Conservation (phyloP, 2,113 vertebrate genomes). For the Atractosteus spatula region DNA sequence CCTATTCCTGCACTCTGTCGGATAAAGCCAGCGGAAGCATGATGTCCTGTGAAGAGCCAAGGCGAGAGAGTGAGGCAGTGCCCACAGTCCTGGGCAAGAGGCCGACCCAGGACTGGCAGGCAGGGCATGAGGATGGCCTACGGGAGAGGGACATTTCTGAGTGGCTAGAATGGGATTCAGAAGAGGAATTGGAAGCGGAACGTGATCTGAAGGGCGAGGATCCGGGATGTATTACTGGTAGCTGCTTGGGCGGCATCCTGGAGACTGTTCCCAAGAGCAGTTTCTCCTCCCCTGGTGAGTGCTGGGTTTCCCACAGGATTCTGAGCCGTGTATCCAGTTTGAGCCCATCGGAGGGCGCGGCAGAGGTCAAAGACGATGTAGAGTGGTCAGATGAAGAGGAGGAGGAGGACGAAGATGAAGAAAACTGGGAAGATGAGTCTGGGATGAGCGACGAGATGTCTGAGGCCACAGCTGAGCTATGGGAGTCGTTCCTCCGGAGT, state of each 20-base stretch:
- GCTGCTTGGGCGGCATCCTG: background rate
- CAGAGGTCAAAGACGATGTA: background rate
- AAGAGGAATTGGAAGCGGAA: background rate
- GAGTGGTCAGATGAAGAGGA: conserved; percentile 1
- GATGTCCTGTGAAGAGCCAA: background rate
- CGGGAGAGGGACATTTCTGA: conserved; percentile 6
- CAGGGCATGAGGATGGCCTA: background rate
- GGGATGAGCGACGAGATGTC: background rate
- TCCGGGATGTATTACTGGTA: too few species aligned
- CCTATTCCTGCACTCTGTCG: background rate
- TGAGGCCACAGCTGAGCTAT: background rate
- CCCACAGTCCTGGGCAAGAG: background rate
- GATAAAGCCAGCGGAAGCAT: background rate
- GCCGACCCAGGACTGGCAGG: background rate
- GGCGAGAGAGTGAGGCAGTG: background rate
- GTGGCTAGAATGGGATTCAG: conserved; percentile 16
- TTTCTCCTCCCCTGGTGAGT: background rate
- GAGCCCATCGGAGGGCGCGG: background rate
- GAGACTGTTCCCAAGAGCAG: background rate
- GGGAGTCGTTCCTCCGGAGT: conserved; percentile 18
- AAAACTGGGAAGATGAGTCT: background rate
- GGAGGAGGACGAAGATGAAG: conserved; percentile 14
- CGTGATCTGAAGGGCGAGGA: background rate
- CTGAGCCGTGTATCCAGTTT: background rate
- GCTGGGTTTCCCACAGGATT: background rate